A percentile compares a stretch with the other conserved stretches of the same genome.
Evolutionary conservation across 2,888 invertebrate genomes (phyloP).

Genomic region (Pseudanteris insignis): DNA sequence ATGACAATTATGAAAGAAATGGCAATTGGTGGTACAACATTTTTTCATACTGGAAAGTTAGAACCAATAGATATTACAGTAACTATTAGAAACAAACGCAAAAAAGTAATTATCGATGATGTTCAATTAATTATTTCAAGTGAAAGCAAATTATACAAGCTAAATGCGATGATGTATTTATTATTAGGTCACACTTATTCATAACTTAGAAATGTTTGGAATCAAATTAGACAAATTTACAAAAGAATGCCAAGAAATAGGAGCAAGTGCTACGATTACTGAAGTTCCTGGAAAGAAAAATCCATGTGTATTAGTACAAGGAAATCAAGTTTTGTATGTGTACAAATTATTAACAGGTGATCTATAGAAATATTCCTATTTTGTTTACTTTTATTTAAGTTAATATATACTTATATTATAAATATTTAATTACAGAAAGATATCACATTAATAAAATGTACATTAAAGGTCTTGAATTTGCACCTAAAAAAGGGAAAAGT

Average conservation of each 20-base stretch:
- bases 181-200: conserved; percentile 79
- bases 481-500: conserved; percentile 70
- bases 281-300: conserved; percentile 76
- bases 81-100: conserved; percentile 83
- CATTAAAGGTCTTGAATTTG: conserved; percentile 79
- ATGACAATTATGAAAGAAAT: conserved; percentile 80
- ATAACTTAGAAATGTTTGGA: conserved; percentile 88
- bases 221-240: conserved; percentile 82
- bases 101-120: conserved; percentile 76
- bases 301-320: conserved; percentile 87
- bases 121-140: too few species aligned
- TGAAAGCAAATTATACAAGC: too few species aligned
- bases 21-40: conserved; percentile 68
- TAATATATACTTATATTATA: too few species aligned
- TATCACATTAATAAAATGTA: conserved; percentile 81
- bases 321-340: conserved; percentile 81
- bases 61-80: conserved; percentile 82
- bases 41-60: conserved; percentile 74
- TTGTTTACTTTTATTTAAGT: background rate
- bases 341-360: conserved; percentile 70
- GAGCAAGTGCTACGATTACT: conserved; percentile 86
- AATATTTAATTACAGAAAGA: conserved; percentile 73
- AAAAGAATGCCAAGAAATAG: conserved; percentile 85
- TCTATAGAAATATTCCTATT: too few species aligned
- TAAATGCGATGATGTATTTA: too few species aligned